Base-by-base conservation (phyloP, 2,888 invertebrate genomes). In the Machimus rusticus region DNA sequence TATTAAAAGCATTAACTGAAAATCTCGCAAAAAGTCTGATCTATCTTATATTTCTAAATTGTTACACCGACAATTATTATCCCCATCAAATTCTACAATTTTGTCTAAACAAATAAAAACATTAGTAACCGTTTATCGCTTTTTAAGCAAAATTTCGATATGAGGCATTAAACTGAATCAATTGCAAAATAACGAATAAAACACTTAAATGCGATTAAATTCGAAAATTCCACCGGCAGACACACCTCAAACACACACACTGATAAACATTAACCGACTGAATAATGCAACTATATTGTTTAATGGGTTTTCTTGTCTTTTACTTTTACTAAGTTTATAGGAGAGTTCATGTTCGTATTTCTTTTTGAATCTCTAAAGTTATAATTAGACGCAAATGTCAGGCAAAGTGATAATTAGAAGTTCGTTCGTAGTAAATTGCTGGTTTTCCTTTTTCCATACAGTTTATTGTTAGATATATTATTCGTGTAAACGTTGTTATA, bases 351-450 rank as follows among this genome's bases (percentile, higher is more conserved):
- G 9, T 39, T 78, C 43, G 78, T 39, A 46, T n/a, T 46, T 34
- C n/a, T n/a, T 76, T 28, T 76, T 37, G 37, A 76, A 37, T 37
- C 34, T 76, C 34, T 76, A 55, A 46, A 81, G 51, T 66, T 84
- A 39, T 84, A 31, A 46, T 31, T 66, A 66, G 66, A 84, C 84
- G 37, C 23, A 46, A 81, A 66, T 34, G 57, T 84, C 37, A 84
- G 84, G 84, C 84, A 84, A 84, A 66, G 74, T 84, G 84, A 66
- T 84, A 84, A 84, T 84, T 66, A 84, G 66, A 84, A 84, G 66
- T 66, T 84, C 39, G 84, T 66, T 84, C 66, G 6, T 84, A 66
- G 84, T 84, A 57, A 46, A 66, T 84, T 66, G 34, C 39, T 76
- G 76, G 37, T 76, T 39, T 76, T n/a, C 76, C 34, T 76, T 37